Percentiles rank a stretch among this genome's conserved stretches.
Evolutionary conservation across 2,113 vertebrate genomes (phyloP).

Genomic region (Micromys minutus): DNA sequence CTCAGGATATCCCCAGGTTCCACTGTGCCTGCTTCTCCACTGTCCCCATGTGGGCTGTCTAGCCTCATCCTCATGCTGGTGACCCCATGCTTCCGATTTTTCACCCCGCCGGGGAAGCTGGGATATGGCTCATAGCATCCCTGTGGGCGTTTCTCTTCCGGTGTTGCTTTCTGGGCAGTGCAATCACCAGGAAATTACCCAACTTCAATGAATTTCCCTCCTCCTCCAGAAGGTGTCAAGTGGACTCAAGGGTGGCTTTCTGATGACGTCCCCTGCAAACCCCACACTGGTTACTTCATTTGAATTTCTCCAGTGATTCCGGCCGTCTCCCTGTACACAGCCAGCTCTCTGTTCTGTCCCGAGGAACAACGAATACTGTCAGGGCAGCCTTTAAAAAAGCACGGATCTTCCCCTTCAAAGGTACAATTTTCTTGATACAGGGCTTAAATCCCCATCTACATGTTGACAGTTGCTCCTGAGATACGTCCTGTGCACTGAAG

Average conservation of each 20-base stretch:
- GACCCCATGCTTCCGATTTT: not conserved
- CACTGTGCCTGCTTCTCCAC: not conserved
- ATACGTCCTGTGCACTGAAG: not conserved
- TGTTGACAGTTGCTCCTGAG: not conserved
- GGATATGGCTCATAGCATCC: not conserved
- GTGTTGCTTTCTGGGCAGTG: not conserved
- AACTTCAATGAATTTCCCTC: not conserved
- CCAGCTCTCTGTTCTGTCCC: not conserved
- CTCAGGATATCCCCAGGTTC: too few relatives aligned
- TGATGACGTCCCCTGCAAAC: accelerated
- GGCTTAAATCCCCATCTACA: not conserved
- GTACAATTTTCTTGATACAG: not conserved
- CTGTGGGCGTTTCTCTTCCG: not conserved
- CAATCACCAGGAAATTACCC: not conserved
- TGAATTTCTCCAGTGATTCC: not conserved
- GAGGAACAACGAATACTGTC: accelerated
- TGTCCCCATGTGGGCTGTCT: accelerated
- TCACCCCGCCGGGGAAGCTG: not conserved
- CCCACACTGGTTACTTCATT: accelerated
- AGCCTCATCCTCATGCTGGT: too few relatives aligned
- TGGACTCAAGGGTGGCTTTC: not conserved
- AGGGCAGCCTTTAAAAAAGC: not conserved
- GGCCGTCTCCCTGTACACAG: too few relatives aligned
- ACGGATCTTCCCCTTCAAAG: too few relatives aligned
- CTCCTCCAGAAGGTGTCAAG: not conserved